Base-by-base conservation (phyloP, 2,888 invertebrate genomes). In the Limnephilus marmoratus region DNA sequence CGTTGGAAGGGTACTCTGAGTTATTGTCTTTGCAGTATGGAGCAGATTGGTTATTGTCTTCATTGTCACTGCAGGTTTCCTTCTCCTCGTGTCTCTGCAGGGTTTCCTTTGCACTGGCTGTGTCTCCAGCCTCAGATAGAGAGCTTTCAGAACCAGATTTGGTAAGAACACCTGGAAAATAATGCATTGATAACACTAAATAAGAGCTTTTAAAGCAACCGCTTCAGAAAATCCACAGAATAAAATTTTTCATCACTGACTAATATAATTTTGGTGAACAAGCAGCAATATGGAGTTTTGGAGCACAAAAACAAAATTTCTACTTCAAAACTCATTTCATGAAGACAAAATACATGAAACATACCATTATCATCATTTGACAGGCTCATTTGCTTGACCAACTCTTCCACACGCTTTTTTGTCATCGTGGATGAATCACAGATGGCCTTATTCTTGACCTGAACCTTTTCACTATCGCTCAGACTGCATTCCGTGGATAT, bases 61-160 rank as follows among this genome's bases (percentile, higher is more conserved):
- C 97, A 91, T 96, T 97, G 94, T 97, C 97, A 93, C 97, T 97
- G 94, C 97, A 97, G 0, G 96, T 97, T 94, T 97, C 97, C 94
- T 97, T 97, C 94, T 97, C 97, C 92, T 98, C 97, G 94, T 97
- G 97, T 91, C 97, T 96, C 93, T 97, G 97, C 11, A 97, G 96
- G 0, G 97, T 97, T 94, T 97, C 97, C 94, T 98, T 98, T 11
- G 97, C 96, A 94, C 97, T 97, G 45, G 96, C 95, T 0, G 95
- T 96, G 93, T 96, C 97, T 89, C 97, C 97, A 0, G 97, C 97
- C 94, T 98, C 98, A 0, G 98, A 98, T 90, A 98, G 96, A 93
- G 98, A 98, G 94, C 98, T 98, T 94, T 98, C 98, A 0, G 98
- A 98, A n/a, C 97, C 98, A 37, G 98, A 98, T 95, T 98, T 98